phyloP scores from a whole-genome alignment of 2,888 invertebrate genomes.

The Venustoraphidia nigricollis region DNA sequence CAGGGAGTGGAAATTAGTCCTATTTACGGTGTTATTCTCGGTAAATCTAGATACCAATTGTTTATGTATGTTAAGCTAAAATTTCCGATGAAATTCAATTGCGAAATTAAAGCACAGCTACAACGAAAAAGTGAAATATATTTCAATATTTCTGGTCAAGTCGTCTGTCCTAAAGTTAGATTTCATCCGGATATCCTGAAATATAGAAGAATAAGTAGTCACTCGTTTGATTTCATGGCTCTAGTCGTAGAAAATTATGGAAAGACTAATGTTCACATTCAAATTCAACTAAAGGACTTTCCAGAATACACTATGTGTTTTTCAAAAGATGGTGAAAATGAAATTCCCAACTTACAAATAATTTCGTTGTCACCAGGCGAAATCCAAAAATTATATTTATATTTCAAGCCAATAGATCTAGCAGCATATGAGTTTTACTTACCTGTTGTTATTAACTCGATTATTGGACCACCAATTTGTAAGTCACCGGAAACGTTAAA shows the following conservation, averaged over 20 bases:
- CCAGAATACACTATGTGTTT: slow-evolving; percentile 23
- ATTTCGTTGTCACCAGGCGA: slow-evolving; percentile 18
- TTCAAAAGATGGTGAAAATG: slow-evolving; percentile 10
- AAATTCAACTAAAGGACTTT: slow-evolving; percentile 21
- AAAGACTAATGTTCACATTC: slow-evolving; percentile 15
- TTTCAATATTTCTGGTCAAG: slow-evolving; percentile 30
- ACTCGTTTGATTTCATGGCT: slow-evolving; percentile 18
- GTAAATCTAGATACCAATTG: neutral
- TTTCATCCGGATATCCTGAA: slow-evolving; percentile 34
- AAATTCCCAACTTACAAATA: too few species aligned
- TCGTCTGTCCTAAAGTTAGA: slow-evolving; percentile 32
- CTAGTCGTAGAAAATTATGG: slow-evolving; percentile 22
- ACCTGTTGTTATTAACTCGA: slow-evolving; percentile 39
- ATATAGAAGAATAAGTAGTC: slow-evolving; percentile 29
- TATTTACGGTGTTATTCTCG: neutral
- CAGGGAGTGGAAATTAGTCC: neutral
- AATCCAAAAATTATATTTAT: slow-evolving; percentile 21
- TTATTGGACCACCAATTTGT: slow-evolving; percentile 36
- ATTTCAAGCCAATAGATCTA: slow-evolving; percentile 27
- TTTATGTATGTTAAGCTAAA: neutral
- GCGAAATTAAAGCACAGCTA: slow-evolving; percentile 10
- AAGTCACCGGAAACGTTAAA: slow-evolving; percentile 16
- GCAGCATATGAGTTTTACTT: slow-evolving; percentile 39
- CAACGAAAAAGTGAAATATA: slow-evolving; percentile 27
- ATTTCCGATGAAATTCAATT: slow-evolving; percentile 9